Evolutionary conservation across 2,797 vertebrate genomes (phyloP).

Genomic region (Propithecus deckenii): DNA sequence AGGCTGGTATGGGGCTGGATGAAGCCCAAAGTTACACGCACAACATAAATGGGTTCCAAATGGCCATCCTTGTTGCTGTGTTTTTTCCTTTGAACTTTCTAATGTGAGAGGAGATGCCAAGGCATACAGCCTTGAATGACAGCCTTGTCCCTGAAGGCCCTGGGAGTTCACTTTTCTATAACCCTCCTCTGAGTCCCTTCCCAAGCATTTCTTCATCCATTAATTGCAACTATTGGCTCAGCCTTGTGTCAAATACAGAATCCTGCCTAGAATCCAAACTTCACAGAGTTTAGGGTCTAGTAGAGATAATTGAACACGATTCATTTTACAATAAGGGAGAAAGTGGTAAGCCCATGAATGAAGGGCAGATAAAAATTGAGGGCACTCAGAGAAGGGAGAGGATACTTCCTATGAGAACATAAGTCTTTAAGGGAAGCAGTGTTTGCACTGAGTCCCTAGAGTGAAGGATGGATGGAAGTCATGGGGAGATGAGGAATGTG

Average conservation of each 20-base stretch:
- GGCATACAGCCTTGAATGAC: neutral
- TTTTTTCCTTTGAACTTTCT: slow-evolving; percentile 56
- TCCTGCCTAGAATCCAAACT: neutral
- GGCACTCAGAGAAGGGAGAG: neutral
- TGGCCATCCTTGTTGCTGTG: slow-evolving; percentile 35
- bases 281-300: neutral
- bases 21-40: slow-evolving; percentile 30
- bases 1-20: neutral
- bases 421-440: neutral
- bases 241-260: neutral
- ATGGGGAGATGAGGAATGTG: neutral
- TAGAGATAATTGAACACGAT: neutral
- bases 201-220: neutral
- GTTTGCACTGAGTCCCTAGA: neutral
- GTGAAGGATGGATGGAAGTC: neutral
- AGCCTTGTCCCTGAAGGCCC: neutral
- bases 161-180: neutral
- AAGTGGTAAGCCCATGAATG: neutral
- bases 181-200: slow-evolving; percentile 11
- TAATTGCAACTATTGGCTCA: neutral
- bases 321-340: slow-evolving; percentile 20
- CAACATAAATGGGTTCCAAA: slow-evolving; percentile 71
- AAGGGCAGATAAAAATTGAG: neutral
- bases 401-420: neutral
- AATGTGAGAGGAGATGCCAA: neutral